Evolutionary conservation across 2,888 invertebrate species (phyloP).

Genomic region (Leptogaster cylindrica): DNA sequence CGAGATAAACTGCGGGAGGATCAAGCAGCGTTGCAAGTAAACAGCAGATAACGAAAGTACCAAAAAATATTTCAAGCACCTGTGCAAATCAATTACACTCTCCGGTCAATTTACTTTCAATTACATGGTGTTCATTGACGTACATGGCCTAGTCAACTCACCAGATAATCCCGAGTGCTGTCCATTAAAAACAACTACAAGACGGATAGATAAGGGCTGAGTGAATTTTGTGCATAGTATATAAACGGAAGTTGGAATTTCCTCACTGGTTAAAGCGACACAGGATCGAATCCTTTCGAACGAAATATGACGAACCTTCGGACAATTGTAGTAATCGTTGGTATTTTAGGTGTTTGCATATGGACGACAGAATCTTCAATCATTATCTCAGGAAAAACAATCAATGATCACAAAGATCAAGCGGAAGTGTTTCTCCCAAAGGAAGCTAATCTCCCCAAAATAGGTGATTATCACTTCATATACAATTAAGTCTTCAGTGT

Average conservation of each 20-base stretch:
- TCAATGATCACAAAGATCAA: neutral
- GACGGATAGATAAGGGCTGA: neutral
- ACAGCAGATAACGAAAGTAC: no score
- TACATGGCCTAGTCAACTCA: conserved; percentile 4
- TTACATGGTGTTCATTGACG: conserved; percentile 31
- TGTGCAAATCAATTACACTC: conserved; percentile 21
- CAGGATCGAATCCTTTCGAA: conserved; percentile 19
- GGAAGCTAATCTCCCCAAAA: neutral
- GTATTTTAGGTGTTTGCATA: no score
- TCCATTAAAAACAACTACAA: conserved; percentile 22
- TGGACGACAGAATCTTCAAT: no score
- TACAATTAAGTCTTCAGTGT: neutral
- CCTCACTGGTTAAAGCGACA: neutral
- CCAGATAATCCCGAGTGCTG: conserved; percentile 27
- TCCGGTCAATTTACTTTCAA: conserved; percentile 26
- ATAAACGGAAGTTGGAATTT: neutral
- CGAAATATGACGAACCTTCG: neutral
- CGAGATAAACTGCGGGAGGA: no score
- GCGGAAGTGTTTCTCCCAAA: neutral
- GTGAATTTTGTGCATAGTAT: neutral
- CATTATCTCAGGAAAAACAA: neutral
- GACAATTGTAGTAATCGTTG: neutral
- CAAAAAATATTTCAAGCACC: conserved; percentile 15
- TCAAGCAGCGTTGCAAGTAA: no score
- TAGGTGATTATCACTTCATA: neutral